A percentile compares a stretch with the other conserved stretches of the same genome.
Conservation (phyloP, 64 coral and sea anemone species). For the Acropora tenuis region DNA sequence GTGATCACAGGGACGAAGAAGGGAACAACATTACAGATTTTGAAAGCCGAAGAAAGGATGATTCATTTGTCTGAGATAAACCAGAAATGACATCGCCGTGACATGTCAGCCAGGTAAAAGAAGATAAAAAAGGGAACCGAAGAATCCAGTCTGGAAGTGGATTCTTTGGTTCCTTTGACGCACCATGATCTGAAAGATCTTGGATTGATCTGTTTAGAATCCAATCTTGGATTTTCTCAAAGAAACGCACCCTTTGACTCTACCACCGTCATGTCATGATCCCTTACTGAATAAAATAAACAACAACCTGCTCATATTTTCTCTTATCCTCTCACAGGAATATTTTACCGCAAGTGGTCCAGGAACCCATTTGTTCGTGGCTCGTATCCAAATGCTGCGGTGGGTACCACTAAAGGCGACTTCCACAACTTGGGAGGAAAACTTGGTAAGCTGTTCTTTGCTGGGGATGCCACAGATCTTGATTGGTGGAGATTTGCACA, state of each 20-base stretch:
- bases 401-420: slow-evolving; percentile 19
- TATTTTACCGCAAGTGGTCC: slow-evolving; percentile 73
- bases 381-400: slow-evolving; percentile 44
- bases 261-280: too few species aligned
- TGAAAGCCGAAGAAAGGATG: slow-evolving; percentile 9
- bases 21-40: slow-evolving; percentile 36
- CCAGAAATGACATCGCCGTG: not conserved
- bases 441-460: slow-evolving; percentile 46
- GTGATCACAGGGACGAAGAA: slow-evolving; percentile 40
- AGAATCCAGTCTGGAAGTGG: too few species aligned
- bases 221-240: too few species aligned
- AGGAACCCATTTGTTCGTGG: slow-evolving; percentile 45
- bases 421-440: slow-evolving; percentile 70
- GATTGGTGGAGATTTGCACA: slow-evolving; percentile 51
- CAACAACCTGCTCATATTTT: too few species aligned
- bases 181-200: too few species aligned
- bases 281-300: too few species aligned
- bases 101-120: slow-evolving; percentile 1
- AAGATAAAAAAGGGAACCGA: too few species aligned
- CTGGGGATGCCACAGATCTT: slow-evolving; percentile 19
- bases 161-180: too few species aligned
- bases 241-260: too few species aligned
- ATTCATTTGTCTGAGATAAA: not conserved
- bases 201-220: too few species aligned
- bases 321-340: not conserved